A percentile compares a stretch with the other conserved stretches of the same genome.
Evolutionary conservation across 2,888 invertebrate genomes (phyloP).

Genomic region (Andrena bicolor): DNA sequence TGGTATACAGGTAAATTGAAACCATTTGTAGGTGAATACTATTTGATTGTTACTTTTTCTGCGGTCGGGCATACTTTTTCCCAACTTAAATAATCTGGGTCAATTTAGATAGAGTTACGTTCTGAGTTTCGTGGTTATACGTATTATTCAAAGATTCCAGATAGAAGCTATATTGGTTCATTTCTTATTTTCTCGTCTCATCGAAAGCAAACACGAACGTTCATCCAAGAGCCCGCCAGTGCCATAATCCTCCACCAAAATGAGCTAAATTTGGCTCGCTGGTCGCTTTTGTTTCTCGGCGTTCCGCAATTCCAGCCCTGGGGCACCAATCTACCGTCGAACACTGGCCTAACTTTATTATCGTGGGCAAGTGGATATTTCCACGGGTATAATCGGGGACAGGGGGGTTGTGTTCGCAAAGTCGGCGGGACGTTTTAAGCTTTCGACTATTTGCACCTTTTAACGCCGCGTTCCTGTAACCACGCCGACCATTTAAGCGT

Average conservation of each 20-base stretch:
- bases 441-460: conserved; percentile 56
- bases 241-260: conserved; percentile 5
- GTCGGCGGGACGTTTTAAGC: conserved; percentile 51
- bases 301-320: conserved; percentile 36
- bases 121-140: too few species aligned
- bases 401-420: conserved; percentile 34
- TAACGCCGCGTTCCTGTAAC: conserved; percentile 52
- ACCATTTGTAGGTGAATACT: background rate
- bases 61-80: too few species aligned
- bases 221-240: background rate
- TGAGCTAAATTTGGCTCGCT: conserved; percentile 25
- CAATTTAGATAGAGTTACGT: too few species aligned
- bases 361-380: conserved; percentile 46
- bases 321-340: conserved; percentile 34
- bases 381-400: conserved; percentile 25
- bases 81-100: too few species aligned
- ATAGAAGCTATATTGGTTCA: too few species aligned
- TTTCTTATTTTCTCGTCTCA: background rate
- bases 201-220: background rate
- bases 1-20: background rate
- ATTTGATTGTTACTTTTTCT: too few species aligned
- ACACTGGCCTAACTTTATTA: conserved; percentile 61
- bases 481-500: conserved; percentile 52
- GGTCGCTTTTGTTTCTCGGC: conserved; percentile 42
- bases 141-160: too few species aligned